Evolutionary conservation across 1,140 invertebrate genomes (phyloP).

Genomic region (Drosophila pectinifera): DNA sequence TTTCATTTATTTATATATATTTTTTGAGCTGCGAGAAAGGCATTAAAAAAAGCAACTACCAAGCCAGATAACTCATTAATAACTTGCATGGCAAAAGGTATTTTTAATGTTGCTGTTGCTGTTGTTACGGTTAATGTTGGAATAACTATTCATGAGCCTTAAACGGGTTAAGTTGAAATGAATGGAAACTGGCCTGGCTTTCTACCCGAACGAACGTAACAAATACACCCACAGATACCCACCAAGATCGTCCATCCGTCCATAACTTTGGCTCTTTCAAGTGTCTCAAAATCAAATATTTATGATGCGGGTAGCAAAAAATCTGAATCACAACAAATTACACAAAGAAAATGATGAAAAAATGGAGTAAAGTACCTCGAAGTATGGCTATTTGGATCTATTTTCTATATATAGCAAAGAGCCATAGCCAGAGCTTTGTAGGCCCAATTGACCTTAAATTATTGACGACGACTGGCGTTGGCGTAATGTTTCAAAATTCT

Average conservation of each 20-base stretch:
- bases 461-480: constrained; percentile 34
- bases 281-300: constrained; percentile 20
- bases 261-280: constrained; percentile 17
- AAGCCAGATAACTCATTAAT: constrained; percentile 45
- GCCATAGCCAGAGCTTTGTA: constrained; percentile 23
- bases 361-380: constrained; percentile 14
- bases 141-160: constrained; percentile 53
- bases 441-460: constrained; percentile 58
- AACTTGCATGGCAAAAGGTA: constrained; percentile 44
- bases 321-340: background rate
- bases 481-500: constrained; percentile 60
- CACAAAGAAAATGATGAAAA: background rate
- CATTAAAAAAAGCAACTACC: constrained; percentile 42
- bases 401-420: constrained; percentile 42
- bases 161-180: constrained; percentile 37
- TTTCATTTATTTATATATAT: constrained; percentile 4
- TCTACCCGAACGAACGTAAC: constrained; percentile 23
- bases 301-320: constrained; percentile 37
- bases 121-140: constrained; percentile 51
- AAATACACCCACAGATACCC: constrained; percentile 42
- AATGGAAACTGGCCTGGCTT: constrained; percentile 33
- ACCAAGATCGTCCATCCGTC: constrained; percentile 34
- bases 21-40: constrained; percentile 23
- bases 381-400: constrained; percentile 41
- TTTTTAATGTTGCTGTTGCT: constrained; percentile 28